Evolutionary conservation across 2,797 vertebrate species (phyloP).

Genomic region (Thripadectes ignobilis): DNA sequence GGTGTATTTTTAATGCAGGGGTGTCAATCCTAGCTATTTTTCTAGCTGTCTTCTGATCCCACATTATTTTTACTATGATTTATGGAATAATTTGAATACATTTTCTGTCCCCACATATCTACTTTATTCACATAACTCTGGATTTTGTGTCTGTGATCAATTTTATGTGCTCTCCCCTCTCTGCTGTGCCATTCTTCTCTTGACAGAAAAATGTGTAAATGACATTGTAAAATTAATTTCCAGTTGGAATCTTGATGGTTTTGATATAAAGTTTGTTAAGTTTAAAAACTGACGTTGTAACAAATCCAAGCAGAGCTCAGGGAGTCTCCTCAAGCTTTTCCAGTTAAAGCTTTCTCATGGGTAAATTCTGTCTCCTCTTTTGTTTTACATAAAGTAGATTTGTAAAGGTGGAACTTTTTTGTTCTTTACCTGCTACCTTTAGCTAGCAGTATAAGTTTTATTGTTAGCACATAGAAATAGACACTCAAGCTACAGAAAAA

Average conservation of each 20-base stretch:
- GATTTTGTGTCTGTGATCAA: background rate
- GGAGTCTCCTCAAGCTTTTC: background rate
- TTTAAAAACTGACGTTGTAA: background rate
- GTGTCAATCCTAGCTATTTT: conserved; percentile 15
- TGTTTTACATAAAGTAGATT: background rate
- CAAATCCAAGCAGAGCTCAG: background rate
- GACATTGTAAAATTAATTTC: background rate
- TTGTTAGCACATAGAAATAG: background rate
- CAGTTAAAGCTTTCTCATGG: background rate
- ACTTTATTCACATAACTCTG: conserved; percentile 33
- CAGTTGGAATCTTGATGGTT: background rate
- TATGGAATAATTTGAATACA: conserved; percentile 27
- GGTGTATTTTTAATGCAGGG: background rate
- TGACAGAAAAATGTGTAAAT: background rate
- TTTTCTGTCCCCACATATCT: conserved; percentile 11
- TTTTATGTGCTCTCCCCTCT: background rate
- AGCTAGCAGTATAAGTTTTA: background rate
- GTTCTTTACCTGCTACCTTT: background rate
- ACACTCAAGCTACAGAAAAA: background rate
- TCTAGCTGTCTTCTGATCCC: conserved; percentile 46
- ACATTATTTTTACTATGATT: conserved; percentile 52
- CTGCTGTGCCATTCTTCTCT: background rate
- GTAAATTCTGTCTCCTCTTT: background rate
- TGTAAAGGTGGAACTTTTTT: background rate
- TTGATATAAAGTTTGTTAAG: background rate